Evolutionary conservation across 1,140 invertebrate species (phyloP).

Genomic region (Drosophila ananassae): DNA sequence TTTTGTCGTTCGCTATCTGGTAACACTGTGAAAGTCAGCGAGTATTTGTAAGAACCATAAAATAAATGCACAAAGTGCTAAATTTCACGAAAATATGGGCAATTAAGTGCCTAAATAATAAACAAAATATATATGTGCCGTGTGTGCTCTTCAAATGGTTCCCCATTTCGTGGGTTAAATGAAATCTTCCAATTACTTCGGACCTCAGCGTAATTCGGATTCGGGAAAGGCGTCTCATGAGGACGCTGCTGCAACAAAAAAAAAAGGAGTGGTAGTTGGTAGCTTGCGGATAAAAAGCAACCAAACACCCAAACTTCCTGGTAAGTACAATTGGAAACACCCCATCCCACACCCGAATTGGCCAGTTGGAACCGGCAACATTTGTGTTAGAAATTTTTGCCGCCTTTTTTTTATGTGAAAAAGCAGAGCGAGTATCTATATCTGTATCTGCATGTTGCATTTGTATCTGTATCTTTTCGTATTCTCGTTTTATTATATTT

Average conservation of each 20-base stretch:
- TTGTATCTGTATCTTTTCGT: neutral
- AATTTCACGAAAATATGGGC: conserved; percentile 32
- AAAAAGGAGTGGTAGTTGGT: conserved; percentile 44
- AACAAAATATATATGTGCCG: conserved; percentile 13
- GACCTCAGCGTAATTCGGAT: conserved; percentile 11
- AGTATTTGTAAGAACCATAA: conserved; percentile 14
- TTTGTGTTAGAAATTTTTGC: conserved; percentile 61
- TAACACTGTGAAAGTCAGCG: conserved; percentile 4
- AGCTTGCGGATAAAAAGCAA: conserved; percentile 27
- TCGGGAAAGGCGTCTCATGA: conserved; percentile 23
- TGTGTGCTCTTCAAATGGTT: conserved; percentile 31
- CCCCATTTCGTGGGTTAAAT: neutral
- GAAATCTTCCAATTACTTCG: neutral
- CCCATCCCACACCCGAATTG: conserved; percentile 13
- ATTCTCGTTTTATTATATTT: neutral
- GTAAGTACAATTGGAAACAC: conserved; percentile 25
- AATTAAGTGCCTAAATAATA: conserved; percentile 15
- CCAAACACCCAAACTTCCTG: conserved; percentile 10
- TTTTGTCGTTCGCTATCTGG: conserved; percentile 25
- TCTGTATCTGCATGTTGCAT: neutral
- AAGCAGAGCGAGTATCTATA: conserved; percentile 24
- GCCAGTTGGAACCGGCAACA: conserved; percentile 35
- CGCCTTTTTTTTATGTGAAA: conserved; percentile 74
- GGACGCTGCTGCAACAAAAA: conserved; percentile 42
- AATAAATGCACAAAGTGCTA: conserved; percentile 25